Base-by-base conservation (phyloP, 2,888 invertebrate genomes). In the Hymenopus coronatus region DNA sequence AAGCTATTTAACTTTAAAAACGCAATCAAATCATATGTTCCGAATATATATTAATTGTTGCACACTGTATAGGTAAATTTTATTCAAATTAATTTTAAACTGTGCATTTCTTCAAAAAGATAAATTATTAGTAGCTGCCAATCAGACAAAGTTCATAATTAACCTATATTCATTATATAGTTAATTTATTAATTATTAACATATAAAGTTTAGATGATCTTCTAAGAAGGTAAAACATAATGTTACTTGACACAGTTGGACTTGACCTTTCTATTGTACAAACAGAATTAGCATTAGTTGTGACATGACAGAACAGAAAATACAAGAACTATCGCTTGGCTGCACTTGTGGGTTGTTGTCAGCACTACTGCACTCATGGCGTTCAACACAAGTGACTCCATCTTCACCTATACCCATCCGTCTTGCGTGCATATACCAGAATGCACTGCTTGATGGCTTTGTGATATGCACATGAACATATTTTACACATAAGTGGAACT, bases 401-500 rank as follows among this genome's bases (percentile, higher is more conserved):
- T 70, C 54, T 33, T 46, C 85, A 27, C 40, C 85, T 27, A 46
- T 46, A 25, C 27, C 85, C 30, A 15, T 30, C 87, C 28, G 30
- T 28, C 83, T 84, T 40, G 84, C 84, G 84, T 33, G 46, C 87
- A 87, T 82, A 70, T 20, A 70, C 33, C 82, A 87, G 25, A 89
- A 70, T 89, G 90, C 90, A 90, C 90, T 89, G 90, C 90, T 90
- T 90, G 89, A 88, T 90, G 90, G 89, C 90, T 90, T 90, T 88
- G 87, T 87, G 85, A 90, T 87, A 81, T 90, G 90, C 90, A 90
- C 90, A 85, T 54, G 40, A 70, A 83, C 88, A 88, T 15, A 15
- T 27, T 46, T 46, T 84, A 25, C 86, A 86, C 81, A 87, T 87
- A 81, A n/a, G 12, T 33, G 30, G 85, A 46, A 33, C 85, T 85